Percentiles rank a stretch among this genome's conserved stretches.
phyloP scores from a whole-genome alignment of 2,888 invertebrate species.

The Eupeodes luniger region DNA sequence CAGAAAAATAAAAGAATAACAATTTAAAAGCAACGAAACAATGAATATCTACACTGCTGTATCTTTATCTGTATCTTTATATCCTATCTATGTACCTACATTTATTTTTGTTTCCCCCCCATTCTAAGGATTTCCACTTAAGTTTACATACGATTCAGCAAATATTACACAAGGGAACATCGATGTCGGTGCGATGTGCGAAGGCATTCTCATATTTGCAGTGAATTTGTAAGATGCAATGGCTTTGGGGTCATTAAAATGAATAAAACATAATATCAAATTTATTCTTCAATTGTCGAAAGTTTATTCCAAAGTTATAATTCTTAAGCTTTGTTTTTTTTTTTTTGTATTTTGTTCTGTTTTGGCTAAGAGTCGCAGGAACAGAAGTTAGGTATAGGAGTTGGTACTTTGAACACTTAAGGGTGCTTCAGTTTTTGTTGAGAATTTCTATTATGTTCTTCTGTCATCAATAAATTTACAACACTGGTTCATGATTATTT shows the following conservation, averaged over 20 bases:
- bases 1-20: slow-evolving; percentile 36
- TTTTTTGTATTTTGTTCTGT: slow-evolving; percentile 4
- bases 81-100: not conserved
- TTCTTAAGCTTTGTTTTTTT: slow-evolving; percentile 21
- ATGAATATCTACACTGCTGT: slow-evolving; percentile 23
- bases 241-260: slow-evolving; percentile 72
- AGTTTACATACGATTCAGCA: slow-evolving; percentile 75
- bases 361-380: not conserved
- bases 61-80: slow-evolving; percentile 24
- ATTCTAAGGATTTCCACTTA: slow-evolving; percentile 53
- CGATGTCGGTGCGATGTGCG: slow-evolving; percentile 66
- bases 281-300: slow-evolving; percentile 74
- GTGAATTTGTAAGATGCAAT: slow-evolving; percentile 72
- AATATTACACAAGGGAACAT: slow-evolving; percentile 75
- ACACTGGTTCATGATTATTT: slow-evolving; percentile 43
- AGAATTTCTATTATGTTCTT: slow-evolving; percentile 56
- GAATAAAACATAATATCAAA: slow-evolving; percentile 74
- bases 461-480: slow-evolving; percentile 68
- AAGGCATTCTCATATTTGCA: slow-evolving; percentile 73
- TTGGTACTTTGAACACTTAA: slow-evolving; percentile 53
- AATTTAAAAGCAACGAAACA: slow-evolving; percentile 49
- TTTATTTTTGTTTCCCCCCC: slow-evolving; percentile 41
- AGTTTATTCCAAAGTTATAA: slow-evolving; percentile 71
- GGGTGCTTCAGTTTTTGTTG: slow-evolving; percentile 72
- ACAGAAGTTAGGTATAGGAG: not conserved